Conservation (phyloP, 2,797 vertebrate genomes). For the Myotis myotis region DNA sequence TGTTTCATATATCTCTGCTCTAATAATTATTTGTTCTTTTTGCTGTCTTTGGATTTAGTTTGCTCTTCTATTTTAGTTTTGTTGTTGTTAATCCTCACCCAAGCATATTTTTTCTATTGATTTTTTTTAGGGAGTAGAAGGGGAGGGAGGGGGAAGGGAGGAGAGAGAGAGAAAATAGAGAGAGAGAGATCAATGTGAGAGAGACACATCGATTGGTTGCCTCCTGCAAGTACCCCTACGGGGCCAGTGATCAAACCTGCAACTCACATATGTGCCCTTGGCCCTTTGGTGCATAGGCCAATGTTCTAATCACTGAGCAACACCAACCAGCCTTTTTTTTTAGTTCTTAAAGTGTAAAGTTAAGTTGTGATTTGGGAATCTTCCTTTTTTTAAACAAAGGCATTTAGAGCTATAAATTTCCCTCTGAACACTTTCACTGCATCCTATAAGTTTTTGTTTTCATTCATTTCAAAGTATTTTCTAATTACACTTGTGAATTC, state of each 20-base stretch:
- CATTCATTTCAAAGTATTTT: neutral
- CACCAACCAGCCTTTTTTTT: neutral
- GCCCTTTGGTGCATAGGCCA: too few species aligned
- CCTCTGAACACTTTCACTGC: neutral
- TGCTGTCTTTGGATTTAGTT: neutral
- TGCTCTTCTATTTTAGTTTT: neutral
- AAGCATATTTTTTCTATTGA: too few species aligned
- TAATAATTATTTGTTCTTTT: neutral
- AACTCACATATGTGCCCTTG: too few species aligned
- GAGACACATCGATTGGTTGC: too few species aligned
- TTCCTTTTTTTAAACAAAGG: neutral
- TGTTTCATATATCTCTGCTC: neutral
- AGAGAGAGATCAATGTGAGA: too few species aligned
- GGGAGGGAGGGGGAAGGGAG: too few species aligned
- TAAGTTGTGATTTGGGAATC: neutral
- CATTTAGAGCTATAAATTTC: neutral
- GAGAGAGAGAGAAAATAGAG: too few species aligned
- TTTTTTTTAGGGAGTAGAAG: too few species aligned
- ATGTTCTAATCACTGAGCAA: too few species aligned
- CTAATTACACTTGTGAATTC: neutral
- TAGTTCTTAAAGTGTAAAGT: neutral
- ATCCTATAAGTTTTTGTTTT: neutral
- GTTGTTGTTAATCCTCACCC: too few species aligned
- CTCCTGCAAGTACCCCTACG: too few species aligned
- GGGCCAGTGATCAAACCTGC: too few species aligned